These are phyloP conservation scores for Rambutsinella grinnellia DNA, from an alignment of 2,888 invertebrate genomes.

Conservation along the genomic window DNA sequence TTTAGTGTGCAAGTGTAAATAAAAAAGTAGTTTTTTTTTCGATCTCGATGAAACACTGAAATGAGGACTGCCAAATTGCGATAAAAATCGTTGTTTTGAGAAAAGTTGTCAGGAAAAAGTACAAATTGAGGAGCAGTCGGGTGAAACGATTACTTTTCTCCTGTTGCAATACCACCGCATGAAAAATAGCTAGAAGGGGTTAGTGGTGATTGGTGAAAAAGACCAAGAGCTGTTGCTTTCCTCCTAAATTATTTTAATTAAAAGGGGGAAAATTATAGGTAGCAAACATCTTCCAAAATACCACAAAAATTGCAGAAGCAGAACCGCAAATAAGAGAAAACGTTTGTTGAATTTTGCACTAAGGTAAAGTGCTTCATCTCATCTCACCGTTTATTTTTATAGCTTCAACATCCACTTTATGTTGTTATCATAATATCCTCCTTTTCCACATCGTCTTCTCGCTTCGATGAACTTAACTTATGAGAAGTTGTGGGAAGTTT, in stretches of 20 bases:
- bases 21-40: too few relatives aligned
- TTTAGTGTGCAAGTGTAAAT: too few relatives aligned
- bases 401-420: too few relatives aligned
- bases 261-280: too few relatives aligned
- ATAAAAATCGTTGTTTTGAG: slow-evolving; percentile 18
- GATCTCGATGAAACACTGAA: too few relatives aligned
- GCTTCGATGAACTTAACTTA: background rate
- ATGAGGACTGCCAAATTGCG: background rate
- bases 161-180: background rate
- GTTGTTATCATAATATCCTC: background rate
- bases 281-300: too few relatives aligned
- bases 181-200: background rate
- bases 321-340: too few relatives aligned
- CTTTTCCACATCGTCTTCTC: background rate
- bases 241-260: too few relatives aligned
- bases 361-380: too few relatives aligned
- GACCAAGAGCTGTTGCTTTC: background rate
- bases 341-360: too few relatives aligned
- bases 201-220: background rate
- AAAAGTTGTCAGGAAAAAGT: slow-evolving; percentile 18
- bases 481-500: background rate
- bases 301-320: too few relatives aligned
- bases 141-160: background rate
- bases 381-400: too few relatives aligned
- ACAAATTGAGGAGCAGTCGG: background rate